Percentiles rank a stretch among this genome's conserved stretches.
phyloP scores from a whole-genome alignment of 2,797 vertebrate genomes.

The Peromyscus nudipes region DNA sequence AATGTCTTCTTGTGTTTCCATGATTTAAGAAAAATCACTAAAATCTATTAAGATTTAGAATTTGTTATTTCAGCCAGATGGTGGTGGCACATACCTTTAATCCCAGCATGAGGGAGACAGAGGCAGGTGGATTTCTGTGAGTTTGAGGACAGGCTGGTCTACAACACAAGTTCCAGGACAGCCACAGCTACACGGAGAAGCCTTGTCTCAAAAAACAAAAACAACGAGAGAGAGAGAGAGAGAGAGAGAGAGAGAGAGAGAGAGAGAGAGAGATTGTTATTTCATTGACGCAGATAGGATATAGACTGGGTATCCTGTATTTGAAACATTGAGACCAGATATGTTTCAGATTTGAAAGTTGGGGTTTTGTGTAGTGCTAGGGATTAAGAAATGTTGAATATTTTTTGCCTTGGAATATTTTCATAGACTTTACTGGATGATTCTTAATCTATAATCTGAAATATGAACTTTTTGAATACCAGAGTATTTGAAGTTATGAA shows the following conservation, averaged over 20 bases:
- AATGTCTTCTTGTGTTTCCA: slow-evolving; percentile 10
- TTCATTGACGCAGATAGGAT: slow-evolving; percentile 31
- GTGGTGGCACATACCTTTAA: too few relatives aligned
- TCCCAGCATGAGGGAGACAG: too few relatives aligned
- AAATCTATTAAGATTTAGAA: slow-evolving; percentile 19
- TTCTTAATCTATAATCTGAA: background rate
- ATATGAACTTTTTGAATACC: background rate
- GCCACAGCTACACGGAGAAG: background rate
- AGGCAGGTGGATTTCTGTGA: too few relatives aligned
- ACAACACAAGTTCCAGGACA: background rate
- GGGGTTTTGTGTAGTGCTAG: background rate
- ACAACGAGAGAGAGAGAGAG: too few relatives aligned
- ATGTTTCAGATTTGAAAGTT: background rate
- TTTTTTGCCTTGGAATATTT: background rate
- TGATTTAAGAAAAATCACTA: slow-evolving; percentile 12
- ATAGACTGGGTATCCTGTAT: background rate
- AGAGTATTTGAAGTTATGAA: background rate
- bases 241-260: background rate
- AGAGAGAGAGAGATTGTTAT: background rate
- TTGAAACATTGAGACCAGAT: background rate
- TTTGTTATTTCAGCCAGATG: background rate
- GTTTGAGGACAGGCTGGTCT: background rate
- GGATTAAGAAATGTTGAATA: background rate
- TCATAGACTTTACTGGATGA: background rate
- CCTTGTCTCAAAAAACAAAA: too few relatives aligned